Evolutionary conservation across 1,140 invertebrate genomes (phyloP).

Genomic region (Agraylea sexmaculata): DNA sequence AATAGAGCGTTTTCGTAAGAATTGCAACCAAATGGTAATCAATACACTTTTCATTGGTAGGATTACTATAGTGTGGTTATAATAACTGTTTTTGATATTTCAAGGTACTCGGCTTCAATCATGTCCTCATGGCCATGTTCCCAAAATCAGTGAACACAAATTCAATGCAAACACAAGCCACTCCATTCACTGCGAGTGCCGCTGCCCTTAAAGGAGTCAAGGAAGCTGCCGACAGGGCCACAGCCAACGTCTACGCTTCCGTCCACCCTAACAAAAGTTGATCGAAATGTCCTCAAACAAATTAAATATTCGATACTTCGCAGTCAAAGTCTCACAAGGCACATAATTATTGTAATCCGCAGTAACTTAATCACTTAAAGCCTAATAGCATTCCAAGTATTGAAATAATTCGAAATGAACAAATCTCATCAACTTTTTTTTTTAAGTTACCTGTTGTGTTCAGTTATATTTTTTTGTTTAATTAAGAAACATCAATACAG

Average conservation of each 20-base stretch:
- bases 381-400: too few species aligned
- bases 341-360: too few species aligned
- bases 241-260: conserved; percentile 41
- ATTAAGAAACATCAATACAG: too few species aligned
- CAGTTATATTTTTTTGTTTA: too few species aligned
- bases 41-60: conserved; percentile 6
- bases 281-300: conserved; percentile 12
- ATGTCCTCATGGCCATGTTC: conserved; percentile 62
- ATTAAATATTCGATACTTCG: too few species aligned
- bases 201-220: conserved; percentile 54
- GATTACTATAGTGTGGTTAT: neutral
- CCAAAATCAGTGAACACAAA: conserved; percentile 28
- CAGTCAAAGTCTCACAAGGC: too few species aligned
- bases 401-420: too few species aligned
- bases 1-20: conserved; percentile 75
- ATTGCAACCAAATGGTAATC: conserved; percentile 65
- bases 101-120: conserved; percentile 65
- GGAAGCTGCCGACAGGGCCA: conserved; percentile 63
- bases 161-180: conserved; percentile 32
- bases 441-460: too few species aligned
- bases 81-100: conserved; percentile 9
- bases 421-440: too few species aligned
- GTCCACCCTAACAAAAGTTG: conserved; percentile 24
- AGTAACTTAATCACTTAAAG: too few species aligned
- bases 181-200: conserved; percentile 28